A percentile compares a stretch with the other conserved stretches of the same genome.
Conservation (phyloP, 1,140 invertebrate species). For the Triops cancriformis region DNA sequence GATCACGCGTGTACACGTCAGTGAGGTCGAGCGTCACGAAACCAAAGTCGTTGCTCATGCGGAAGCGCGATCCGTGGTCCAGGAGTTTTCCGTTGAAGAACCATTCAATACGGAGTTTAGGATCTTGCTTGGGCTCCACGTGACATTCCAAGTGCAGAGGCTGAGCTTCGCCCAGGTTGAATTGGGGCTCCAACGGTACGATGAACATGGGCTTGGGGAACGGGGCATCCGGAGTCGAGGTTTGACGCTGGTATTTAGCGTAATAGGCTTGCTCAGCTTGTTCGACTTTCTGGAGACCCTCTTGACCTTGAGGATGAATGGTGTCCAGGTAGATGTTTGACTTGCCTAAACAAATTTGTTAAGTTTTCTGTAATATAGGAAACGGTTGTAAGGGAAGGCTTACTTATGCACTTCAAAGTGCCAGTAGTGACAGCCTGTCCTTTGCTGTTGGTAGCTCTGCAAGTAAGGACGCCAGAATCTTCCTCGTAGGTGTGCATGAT, state of each 20-base stretch:
- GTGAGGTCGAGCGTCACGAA: conserved; percentile 81
- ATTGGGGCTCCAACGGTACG: conserved; percentile 67
- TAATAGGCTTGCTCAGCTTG: conserved; percentile 69
- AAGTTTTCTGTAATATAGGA: conserved; percentile 31
- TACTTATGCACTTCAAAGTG: conserved; percentile 65
- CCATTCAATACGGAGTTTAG: conserved; percentile 88
- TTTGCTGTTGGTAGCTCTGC: conserved; percentile 83
- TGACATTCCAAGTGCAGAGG: conserved; percentile 83
- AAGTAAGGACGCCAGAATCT: conserved; percentile 84
- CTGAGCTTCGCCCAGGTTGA: conserved; percentile 80
- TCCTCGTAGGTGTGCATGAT: conserved; percentile 70
- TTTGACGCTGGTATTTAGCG: conserved; percentile 55
- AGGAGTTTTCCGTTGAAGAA: conserved; percentile 84
- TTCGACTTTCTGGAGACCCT: conserved; percentile 73
- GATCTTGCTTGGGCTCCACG: conserved; percentile 93
- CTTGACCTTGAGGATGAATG: conserved; percentile 76
- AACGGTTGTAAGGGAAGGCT: not conserved
- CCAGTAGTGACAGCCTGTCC: conserved; percentile 74
- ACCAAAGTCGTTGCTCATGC: conserved; percentile 82
- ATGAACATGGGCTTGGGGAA: conserved; percentile 83
- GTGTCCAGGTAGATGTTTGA: conserved; percentile 72
- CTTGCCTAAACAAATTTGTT: conserved; percentile 40
- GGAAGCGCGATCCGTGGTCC: conserved; percentile 74
- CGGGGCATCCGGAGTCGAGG: conserved; percentile 57
- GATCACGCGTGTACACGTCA: conserved; percentile 84